phyloP scores from a whole-genome alignment of 2,113 vertebrate species.

The Dissostichus mawsoni region DNA sequence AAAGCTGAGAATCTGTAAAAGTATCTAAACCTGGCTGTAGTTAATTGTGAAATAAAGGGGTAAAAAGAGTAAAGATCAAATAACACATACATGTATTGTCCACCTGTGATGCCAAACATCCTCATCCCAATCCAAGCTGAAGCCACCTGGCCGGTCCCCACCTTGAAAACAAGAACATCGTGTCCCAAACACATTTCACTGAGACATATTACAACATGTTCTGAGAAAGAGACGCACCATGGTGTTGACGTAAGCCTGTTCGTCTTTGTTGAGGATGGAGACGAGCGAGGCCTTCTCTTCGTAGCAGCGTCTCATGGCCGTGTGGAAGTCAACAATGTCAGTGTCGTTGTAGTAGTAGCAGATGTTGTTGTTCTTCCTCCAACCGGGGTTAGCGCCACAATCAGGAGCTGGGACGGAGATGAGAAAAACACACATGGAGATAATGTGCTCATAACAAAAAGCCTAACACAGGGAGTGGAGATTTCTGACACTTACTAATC shows the following conservation, averaged over 20 bases:
- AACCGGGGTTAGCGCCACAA: conserved; percentile 80
- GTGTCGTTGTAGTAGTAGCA: conserved; percentile 88
- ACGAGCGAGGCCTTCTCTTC: conserved; percentile 75
- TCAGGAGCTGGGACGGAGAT: conserved; percentile 78
- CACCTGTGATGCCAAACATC: conserved; percentile 71
- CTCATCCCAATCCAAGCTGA: conserved; percentile 83
- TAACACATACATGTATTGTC: conserved; percentile 76
- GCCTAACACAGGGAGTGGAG: not conserved
- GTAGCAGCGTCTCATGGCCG: conserved; percentile 67
- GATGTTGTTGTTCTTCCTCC: conserved; percentile 81
- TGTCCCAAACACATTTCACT: not conserved
- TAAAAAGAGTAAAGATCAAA: too few relatives aligned
- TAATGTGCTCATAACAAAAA: not conserved
- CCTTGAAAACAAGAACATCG: conserved; percentile 64
- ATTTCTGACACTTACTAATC: too few relatives aligned
- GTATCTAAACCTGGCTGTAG: too few relatives aligned
- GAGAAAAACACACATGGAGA: not conserved
- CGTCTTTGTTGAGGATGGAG: conserved; percentile 75
- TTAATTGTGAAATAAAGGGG: too few relatives aligned
- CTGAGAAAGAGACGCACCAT: conserved; percentile 67
- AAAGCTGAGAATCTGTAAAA: too few relatives aligned
- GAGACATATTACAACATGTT: not conserved
- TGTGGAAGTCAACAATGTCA: conserved; percentile 79
- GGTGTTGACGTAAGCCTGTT: conserved; percentile 82
- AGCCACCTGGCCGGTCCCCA: conserved; percentile 77